Evolutionary conservation across 2,113 vertebrate species (phyloP).

Genomic region (Papio anubis): DNA sequence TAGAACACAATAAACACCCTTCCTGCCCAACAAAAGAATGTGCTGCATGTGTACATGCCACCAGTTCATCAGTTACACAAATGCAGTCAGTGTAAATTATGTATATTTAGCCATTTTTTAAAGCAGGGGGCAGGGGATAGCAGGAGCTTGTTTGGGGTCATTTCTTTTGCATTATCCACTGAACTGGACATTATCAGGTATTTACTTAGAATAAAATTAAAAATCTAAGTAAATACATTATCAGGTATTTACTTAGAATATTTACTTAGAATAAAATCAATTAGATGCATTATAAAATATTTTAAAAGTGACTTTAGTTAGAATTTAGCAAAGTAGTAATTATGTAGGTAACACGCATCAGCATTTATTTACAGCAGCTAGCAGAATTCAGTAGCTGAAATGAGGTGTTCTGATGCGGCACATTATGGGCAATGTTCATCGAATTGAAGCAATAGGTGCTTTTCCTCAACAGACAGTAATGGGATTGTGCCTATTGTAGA

Average conservation of each 20-base stretch:
- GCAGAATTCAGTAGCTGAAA: background rate
- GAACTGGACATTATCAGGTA: background rate
- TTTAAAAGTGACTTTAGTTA: background rate
- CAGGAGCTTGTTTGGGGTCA: background rate
- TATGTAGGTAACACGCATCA: background rate
- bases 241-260: background rate
- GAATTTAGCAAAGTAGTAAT: background rate
- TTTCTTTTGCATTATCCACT: constrained; percentile 43
- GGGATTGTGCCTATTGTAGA: background rate
- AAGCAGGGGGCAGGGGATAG: background rate
- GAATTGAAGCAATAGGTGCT: background rate
- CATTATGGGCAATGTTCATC: background rate
- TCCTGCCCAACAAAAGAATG: no score
- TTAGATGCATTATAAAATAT: background rate
- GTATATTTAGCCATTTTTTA: background rate
- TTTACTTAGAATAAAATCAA: background rate
- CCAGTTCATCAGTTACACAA: background rate
- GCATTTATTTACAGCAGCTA: background rate
- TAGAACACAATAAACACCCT: background rate
- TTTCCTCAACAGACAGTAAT: background rate
- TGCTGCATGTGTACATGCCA: background rate
- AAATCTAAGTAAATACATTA: background rate
- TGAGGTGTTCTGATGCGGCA: background rate
- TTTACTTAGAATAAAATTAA: constrained; percentile 9
- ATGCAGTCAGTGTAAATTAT: background rate